Evolutionary conservation across 2,797 vertebrate species (phyloP).

Genomic region (Limosa lapponica): DNA sequence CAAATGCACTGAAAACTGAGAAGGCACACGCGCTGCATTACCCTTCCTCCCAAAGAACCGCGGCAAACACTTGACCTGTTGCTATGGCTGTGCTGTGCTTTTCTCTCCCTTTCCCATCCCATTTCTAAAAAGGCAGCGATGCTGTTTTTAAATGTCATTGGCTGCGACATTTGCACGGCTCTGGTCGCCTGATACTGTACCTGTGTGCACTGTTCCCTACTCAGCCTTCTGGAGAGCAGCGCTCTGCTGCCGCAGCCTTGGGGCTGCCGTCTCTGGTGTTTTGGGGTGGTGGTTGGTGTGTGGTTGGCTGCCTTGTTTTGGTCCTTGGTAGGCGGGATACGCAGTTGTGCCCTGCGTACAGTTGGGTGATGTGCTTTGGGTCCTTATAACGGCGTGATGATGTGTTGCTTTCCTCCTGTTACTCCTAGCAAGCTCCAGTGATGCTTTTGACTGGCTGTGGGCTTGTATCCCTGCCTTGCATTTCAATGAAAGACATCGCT

Average conservation of each 20-base stretch:
- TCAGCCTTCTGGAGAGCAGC: not conserved
- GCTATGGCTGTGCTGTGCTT: not conserved
- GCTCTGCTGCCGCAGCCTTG: not conserved
- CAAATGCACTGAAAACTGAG: not conserved
- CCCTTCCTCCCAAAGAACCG: not conserved
- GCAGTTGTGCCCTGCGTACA: fast-evolving
- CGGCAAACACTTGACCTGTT: slow-evolving; percentile 25
- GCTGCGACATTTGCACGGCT: not conserved
- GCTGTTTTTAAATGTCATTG: not conserved
- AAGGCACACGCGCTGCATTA: fast-evolving
- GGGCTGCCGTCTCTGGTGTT: not conserved
- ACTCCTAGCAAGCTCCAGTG: slow-evolving; percentile 43
- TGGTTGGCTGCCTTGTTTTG: not conserved
- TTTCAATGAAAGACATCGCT: slow-evolving; percentile 85
- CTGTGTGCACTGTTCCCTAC: not conserved
- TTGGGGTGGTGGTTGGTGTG: not conserved
- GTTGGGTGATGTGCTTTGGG: not conserved
- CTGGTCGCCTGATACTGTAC: not conserved
- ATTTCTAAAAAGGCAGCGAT: not conserved
- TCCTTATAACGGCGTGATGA: not conserved
- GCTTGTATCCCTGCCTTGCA: slow-evolving; percentile 82
- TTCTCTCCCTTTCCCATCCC: not conserved
- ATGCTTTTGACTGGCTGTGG: slow-evolving; percentile 78
- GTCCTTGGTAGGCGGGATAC: not conserved
- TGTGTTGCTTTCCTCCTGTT: not conserved